A percentile compares a stretch with the other conserved stretches of the same genome.
These are phyloP conservation scores for Petrophora chlorosata DNA, from an alignment of 2,888 invertebrate species.

Conservation along the genomic window DNA sequence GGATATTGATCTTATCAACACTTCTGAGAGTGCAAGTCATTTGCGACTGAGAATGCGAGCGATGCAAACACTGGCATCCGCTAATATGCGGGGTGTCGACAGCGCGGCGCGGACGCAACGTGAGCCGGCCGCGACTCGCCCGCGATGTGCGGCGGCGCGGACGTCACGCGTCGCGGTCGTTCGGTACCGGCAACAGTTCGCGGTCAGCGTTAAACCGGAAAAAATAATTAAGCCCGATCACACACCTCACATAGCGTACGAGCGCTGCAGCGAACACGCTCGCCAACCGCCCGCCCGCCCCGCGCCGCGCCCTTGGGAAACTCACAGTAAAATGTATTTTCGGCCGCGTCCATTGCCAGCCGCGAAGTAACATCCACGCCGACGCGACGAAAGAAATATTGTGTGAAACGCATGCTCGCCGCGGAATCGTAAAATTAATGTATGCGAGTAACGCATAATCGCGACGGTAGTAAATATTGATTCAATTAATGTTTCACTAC, in stretches of 20 bases:
- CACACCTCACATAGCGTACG: slow-evolving; percentile 24
- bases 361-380: slow-evolving; percentile 68
- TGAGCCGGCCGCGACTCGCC: neutral
- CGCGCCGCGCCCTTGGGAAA: slow-evolving; percentile 68
- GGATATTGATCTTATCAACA: no score
- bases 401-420: slow-evolving; percentile 53
- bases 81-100: no score
- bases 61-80: no score
- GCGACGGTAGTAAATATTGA: slow-evolving; percentile 51
- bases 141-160: slow-evolving; percentile 2
- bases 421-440: slow-evolving; percentile 56
- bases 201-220: slow-evolving; percentile 61
- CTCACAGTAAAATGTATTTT: slow-evolving; percentile 80
- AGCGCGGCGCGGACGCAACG: neutral
- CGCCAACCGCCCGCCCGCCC: slow-evolving; percentile 50
- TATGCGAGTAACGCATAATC: slow-evolving; percentile 48
- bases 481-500: slow-evolving; percentile 35
- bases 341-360: slow-evolving; percentile 76
- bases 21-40: no score
- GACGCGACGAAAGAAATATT: slow-evolving; percentile 65
- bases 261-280: slow-evolving; percentile 22
- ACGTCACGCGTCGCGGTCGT: slow-evolving; percentile 14
- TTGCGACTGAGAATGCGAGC: no score
- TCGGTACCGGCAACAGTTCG: slow-evolving; percentile 37
- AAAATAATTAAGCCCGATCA: slow-evolving; percentile 62